phyloP scores from a whole-genome alignment of 1,140 invertebrate genomes.

The Drosophila pseudoananassae region DNA sequence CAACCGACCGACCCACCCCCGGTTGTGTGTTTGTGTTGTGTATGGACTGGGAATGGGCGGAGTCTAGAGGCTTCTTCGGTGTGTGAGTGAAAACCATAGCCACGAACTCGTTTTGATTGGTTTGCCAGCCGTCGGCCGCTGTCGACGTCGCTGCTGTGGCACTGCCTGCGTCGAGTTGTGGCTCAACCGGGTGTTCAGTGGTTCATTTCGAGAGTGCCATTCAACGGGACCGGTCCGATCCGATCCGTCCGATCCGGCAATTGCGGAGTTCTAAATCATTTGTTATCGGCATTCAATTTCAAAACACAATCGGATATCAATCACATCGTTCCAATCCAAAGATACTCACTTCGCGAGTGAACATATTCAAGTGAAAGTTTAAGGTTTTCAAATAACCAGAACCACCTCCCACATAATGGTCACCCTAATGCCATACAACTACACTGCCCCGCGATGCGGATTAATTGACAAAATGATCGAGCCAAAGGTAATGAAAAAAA shows the following conservation, averaged over 20 bases:
- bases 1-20: conserved; percentile 18
- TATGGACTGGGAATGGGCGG: conserved; percentile 30
- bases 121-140: neutral
- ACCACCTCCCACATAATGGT: conserved; percentile 83
- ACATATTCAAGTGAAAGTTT: conserved; percentile 40
- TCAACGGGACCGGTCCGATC: neutral
- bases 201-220: conserved; percentile 28
- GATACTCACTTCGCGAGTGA: conserved; percentile 9
- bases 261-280: neutral
- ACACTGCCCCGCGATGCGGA: conserved; percentile 85
- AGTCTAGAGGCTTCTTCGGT: conserved; percentile 15
- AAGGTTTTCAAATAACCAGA: neutral
- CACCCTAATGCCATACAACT: conserved; percentile 86
- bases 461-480: conserved; percentile 87
- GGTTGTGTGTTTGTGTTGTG: neutral
- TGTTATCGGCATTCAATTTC: conserved; percentile 36
- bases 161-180: conserved; percentile 9
- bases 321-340: neutral
- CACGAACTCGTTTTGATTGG: conserved; percentile 57
- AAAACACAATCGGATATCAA: conserved; percentile 39
- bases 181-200: conserved; percentile 11
- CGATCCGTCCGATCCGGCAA: conserved; percentile 9
- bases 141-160: neutral
- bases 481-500: conserved; percentile 84
- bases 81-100: conserved; percentile 27